Percentiles rank a stretch among this genome's conserved stretches.
phyloP scores from a whole-genome alignment of 2,797 vertebrate species.

The Neosilurus mollespiculum region DNA sequence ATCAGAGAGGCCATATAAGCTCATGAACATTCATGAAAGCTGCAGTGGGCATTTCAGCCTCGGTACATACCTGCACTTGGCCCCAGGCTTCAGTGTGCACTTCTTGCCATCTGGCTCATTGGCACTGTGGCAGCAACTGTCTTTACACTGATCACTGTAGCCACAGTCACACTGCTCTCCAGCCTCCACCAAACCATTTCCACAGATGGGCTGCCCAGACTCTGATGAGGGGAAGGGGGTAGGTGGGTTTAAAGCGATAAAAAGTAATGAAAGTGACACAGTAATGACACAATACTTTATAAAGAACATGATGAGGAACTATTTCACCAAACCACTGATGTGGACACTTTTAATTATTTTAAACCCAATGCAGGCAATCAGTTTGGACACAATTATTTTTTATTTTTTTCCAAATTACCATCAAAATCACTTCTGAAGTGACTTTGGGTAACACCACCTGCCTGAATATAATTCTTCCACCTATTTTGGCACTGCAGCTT shows the following conservation, averaged over 20 bases:
- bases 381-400: neutral
- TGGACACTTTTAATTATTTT: neutral
- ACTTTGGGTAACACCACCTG: neutral
- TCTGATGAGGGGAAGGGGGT: constrained; percentile 68
- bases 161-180: constrained; percentile 95
- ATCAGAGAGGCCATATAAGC: neutral
- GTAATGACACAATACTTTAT: neutral
- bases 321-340: neutral
- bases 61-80: constrained; percentile 82
- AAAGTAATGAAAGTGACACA: constrained; percentile 7
- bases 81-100: constrained; percentile 81
- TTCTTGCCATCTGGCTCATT: constrained; percentile 79
- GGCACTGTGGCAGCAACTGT: constrained; percentile 85
- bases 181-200: constrained; percentile 90
- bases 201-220: constrained; percentile 95
- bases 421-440: neutral
- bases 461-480: neutral
- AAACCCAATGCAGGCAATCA: neutral
- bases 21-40: constrained; percentile 8
- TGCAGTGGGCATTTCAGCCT: neutral
- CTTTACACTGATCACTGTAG: constrained; percentile 91
- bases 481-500: neutral
- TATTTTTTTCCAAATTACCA: neutral
- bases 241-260: neutral
- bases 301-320: neutral